Evolutionary conservation across 2,888 invertebrate genomes (phyloP), one percentile per base, ranked within the genome.

Genomic region (Ophion slaviceki): DNA sequence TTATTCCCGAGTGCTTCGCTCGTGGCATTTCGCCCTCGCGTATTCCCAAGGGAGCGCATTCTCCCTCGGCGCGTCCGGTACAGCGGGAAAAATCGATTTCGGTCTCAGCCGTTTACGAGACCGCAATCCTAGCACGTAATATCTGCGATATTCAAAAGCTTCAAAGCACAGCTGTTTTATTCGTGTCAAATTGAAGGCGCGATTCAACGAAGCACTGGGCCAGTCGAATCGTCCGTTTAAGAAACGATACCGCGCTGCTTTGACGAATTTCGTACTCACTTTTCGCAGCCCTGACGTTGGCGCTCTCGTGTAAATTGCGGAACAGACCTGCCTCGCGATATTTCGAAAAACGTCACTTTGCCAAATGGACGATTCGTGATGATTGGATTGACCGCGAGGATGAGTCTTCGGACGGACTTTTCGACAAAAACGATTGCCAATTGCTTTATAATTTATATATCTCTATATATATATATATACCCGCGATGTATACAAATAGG

Each of bases 41-140:
- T 80, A 78, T 83, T 83, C 83, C 83, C 77, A 75, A 59, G 86
- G 66, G 83, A 85, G 82, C 78, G 74, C 74, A 74, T 78, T 72
- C 83, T 85, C 85, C 74, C 86, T 86, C 77, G 83, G 61, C 53
- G 66, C 68, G 45, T 81, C 83, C 8, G 20, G 78, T 81, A 81
- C 80, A 80, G 80, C 74, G 78, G 28, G 77, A 70, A 86, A 72
- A 78, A 86, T 86, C 86, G 86, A 86, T 86, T 83, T 83, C 78
- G 32, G 40, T 80, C 76, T 83, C 78, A 75, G 67, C 77, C 74
- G 74, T 59, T 61, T 40, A 36, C 45, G 78, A 75, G 75, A 67
- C 74, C 45, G 47, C 36, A 32, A 72, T 70, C 40, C 28, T 20
- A 24, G 14, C 62, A 45, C 24, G 61, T 24, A 62, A 24, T 61